phyloP scores from a whole-genome alignment of 2,888 invertebrate genomes.

The Sericinus montela region DNA sequence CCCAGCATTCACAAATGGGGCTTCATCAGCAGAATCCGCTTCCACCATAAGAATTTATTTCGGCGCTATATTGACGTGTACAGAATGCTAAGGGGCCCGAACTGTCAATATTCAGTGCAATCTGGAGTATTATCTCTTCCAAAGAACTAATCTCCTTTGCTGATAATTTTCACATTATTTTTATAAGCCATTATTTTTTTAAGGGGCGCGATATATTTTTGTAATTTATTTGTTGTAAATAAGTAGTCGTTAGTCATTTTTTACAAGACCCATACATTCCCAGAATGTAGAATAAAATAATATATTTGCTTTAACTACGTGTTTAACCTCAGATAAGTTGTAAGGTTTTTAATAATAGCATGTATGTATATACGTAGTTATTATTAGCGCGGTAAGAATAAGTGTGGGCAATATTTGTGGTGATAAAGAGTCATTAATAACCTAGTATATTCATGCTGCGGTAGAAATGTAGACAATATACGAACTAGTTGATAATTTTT shows the following conservation, averaged over 20 bases:
- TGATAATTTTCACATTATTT: conserved; percentile 24
- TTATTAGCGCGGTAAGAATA: conserved; percentile 26
- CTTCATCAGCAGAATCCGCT: background rate
- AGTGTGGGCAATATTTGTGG: conserved; percentile 35
- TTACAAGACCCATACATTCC: conserved; percentile 48
- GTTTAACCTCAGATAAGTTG: conserved; percentile 31
- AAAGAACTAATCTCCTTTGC: conserved; percentile 43
- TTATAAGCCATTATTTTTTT: conserved; percentile 27
- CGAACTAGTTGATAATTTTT: background rate
- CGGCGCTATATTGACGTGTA: background rate
- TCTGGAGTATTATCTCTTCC: conserved; percentile 27
- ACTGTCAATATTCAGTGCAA: background rate
- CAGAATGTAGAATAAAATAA: conserved; percentile 54
- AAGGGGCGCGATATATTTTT: conserved; percentile 48
- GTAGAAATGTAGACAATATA: background rate
- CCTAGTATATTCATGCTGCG: background rate
- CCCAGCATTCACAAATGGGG: no score
- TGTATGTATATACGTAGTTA: conserved; percentile 34
- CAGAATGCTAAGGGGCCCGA: conserved; percentile 3
- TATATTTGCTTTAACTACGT: conserved; percentile 57
- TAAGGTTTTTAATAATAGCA: conserved; percentile 29
- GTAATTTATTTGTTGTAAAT: conserved; percentile 53
- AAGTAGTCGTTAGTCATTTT: conserved; percentile 44
- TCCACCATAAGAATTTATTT: background rate
- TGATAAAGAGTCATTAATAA: conserved; percentile 26